These are phyloP conservation scores for Dicycla oo DNA, from an alignment of 2,888 invertebrate genomes.

Conservation along the genomic window DNA sequence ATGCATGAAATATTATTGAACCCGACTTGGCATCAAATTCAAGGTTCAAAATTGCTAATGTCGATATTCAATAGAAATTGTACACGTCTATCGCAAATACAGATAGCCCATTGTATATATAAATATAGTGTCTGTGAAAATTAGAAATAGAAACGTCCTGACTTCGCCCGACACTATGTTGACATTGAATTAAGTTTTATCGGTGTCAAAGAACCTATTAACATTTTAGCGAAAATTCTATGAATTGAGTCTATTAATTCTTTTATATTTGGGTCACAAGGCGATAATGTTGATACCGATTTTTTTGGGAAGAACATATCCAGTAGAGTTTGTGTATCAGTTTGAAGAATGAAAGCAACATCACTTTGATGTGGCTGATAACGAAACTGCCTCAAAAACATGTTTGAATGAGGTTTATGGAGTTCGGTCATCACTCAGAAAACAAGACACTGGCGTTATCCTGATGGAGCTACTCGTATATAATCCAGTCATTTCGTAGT, in stretches of 20 bases:
- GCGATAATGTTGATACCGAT: background rate
- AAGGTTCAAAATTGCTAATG: background rate
- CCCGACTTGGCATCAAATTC: constrained; percentile 36
- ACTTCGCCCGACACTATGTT: constrained; percentile 67
- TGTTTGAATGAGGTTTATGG: constrained; percentile 9
- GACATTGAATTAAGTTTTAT: constrained; percentile 82
- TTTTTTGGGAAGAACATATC: constrained; percentile 1
- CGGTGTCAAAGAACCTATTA: constrained; percentile 87
- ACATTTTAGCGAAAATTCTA: constrained; percentile 73
- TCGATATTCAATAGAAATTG: constrained; percentile 25
- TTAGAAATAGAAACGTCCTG: constrained; percentile 64
- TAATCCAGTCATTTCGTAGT: background rate
- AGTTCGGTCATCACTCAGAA: background rate
- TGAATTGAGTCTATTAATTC: constrained; percentile 51
- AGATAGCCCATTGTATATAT: constrained; percentile 45
- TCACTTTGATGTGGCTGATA: background rate
- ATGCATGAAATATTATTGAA: constrained; percentile 31
- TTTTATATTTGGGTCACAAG: constrained; percentile 57
- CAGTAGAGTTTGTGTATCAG: background rate
- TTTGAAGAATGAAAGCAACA: background rate
- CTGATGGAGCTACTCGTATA: background rate
- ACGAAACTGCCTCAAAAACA: background rate
- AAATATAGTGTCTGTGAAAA: constrained; percentile 48
- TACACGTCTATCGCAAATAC: constrained; percentile 37
- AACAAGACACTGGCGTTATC: background rate